Evolutionary conservation across 2,888 invertebrate genomes (phyloP), one percentile per base, ranked within the genome.

Genomic region (Asteroscopus sphinx): DNA sequence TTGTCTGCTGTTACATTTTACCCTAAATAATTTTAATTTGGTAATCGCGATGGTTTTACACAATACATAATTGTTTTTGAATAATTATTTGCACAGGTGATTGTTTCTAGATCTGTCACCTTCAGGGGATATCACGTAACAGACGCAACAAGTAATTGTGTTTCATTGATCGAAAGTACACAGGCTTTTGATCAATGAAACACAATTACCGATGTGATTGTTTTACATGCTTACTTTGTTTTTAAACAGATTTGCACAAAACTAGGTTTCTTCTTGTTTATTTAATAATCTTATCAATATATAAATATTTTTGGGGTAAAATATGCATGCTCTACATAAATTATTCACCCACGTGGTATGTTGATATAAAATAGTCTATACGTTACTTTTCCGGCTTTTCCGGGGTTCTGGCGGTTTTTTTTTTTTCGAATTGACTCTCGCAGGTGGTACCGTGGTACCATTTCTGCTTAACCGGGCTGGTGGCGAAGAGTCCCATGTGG

Each of bases 1-100:
- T 37, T 28, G n/a, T 16, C 28, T 35, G 6, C 5, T 45, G 21
- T 4, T 35, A 26, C 15, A 48, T 16, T 37, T 44, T n/a, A 44
- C 42, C 25, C 32, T 16, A 44, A 2, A 52, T 46, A 16, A 33
- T 26, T 52, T 17, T 53, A 39, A 36, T 59, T 39, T 45, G 28
- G 28, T 39, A 56, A 53, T 61, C 41, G 26, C 11, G 28, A 17
- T 57, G 54, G 62, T 48, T 60, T 26, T 17, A 66, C 28, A 72
- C 48, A 68, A 65, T 56, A 45, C 33, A 37, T 48, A 28, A 56
- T 56, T 47, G 52, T 59, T 64, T 54, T 61, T 64, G 55, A 58
- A 61, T 44, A 25, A 12, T 37, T 59, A 59, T 77, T 60, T 53
- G 59, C 51, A 60, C 78, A 77, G 78, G 63, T 76, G 76, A 64